phyloP scores from a whole-genome alignment of 2,888 invertebrate genomes.

The Heliconius hortense region DNA sequence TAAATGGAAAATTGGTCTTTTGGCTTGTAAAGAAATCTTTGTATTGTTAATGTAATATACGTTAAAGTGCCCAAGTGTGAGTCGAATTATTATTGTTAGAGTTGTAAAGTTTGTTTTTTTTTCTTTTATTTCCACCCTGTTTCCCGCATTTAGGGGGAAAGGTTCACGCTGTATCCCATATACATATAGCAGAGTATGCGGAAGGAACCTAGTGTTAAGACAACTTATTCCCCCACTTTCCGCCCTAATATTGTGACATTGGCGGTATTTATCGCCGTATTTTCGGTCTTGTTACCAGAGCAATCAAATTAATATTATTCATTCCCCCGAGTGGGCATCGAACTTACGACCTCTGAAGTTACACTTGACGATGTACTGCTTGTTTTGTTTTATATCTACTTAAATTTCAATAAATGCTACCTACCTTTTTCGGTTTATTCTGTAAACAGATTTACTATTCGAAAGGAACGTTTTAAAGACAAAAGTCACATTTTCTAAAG shows the following conservation, averaged over 20 bases:
- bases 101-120: neutral
- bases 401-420: neutral
- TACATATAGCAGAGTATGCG: neutral
- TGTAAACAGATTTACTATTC: neutral
- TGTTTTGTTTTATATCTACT: neutral
- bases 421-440: neutral
- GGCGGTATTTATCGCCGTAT: too few relatives aligned
- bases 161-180: neutral
- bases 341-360: too few relatives aligned
- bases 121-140: neutral
- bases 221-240: neutral
- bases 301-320: too few relatives aligned
- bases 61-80: too few relatives aligned
- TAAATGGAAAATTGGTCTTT: neutral
- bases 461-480: neutral
- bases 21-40: too few relatives aligned
- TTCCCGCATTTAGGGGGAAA: neutral
- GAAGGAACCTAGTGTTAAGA: neutral
- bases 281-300: too few relatives aligned
- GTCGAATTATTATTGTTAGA: too few relatives aligned
- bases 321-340: too few relatives aligned
- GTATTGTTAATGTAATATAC: too few relatives aligned
- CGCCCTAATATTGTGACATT: neutral
- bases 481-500: neutral
- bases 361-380: neutral